Conservation (phyloP, 2,888 invertebrate species). For the Schizotus pectinicornis region DNA sequence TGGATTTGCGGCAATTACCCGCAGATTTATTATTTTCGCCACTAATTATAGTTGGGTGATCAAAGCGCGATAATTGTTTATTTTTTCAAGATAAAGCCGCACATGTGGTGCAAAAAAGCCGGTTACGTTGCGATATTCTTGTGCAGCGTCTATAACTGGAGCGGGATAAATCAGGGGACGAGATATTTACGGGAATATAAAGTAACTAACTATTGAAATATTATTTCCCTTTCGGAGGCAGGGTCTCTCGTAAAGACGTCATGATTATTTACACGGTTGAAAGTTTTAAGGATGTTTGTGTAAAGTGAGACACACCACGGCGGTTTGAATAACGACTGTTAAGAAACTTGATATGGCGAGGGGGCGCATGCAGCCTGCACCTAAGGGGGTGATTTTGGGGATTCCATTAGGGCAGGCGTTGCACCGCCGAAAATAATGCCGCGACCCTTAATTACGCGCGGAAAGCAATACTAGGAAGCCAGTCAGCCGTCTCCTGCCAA, state of each 20-base stretch:
- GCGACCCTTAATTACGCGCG: too few species aligned
- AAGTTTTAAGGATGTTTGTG: constrained; percentile 52
- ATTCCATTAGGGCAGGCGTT: background rate
- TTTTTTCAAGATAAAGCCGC: too few species aligned
- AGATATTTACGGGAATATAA: constrained; percentile 36
- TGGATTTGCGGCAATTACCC: too few species aligned
- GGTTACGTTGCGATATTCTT: too few species aligned
- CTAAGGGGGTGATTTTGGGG: constrained; percentile 6
- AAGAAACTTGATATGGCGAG: constrained; percentile 25
- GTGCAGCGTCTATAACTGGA: constrained; percentile 4
- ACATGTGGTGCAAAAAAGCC: too few species aligned
- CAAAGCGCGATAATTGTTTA: too few species aligned
- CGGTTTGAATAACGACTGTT: constrained; percentile 28
- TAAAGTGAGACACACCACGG: constrained; percentile 44
- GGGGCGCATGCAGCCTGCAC: constrained; percentile 11
- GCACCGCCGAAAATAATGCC: too few species aligned
- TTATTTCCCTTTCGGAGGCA: constrained; percentile 43
- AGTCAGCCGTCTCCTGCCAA: too few species aligned
- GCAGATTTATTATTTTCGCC: too few species aligned
- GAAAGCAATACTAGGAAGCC: too few species aligned
- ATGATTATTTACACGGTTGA: constrained; percentile 49
- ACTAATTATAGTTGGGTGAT: too few species aligned
- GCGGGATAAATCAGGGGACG: constrained; percentile 25
- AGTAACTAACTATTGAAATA: constrained; percentile 42
- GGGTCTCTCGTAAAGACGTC: constrained; percentile 47